These are phyloP conservation scores for Colostygia pectinataria DNA, from an alignment of 2,888 invertebrate species.

Conservation along the genomic window DNA sequence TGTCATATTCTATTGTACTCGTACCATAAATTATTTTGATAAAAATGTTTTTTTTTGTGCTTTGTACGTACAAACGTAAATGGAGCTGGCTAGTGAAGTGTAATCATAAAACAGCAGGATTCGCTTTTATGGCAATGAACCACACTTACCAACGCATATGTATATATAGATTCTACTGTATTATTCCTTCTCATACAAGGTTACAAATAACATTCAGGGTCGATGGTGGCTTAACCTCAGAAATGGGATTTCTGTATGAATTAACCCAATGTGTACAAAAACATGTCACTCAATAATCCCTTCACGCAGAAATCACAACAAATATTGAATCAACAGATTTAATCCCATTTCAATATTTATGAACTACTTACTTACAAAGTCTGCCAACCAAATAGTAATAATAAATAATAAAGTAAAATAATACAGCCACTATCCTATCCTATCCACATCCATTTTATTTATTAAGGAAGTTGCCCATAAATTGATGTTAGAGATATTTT, in stretches of 20 bases:
- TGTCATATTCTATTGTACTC: no score
- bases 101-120: no score
- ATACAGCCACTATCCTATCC: background rate
- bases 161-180: background rate
- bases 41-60: no score
- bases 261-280: no score
- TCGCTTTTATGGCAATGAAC: no score
- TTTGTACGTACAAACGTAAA: no score
- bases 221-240: no score
- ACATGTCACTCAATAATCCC: no score
- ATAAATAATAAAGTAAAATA: conserved; percentile 15
- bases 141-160: no score
- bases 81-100: no score
- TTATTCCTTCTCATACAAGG: background rate
- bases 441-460: conserved; percentile 22
- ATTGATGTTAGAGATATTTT: conserved; percentile 27
- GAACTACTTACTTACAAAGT: background rate
- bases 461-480: conserved; percentile 32
- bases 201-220: background rate
- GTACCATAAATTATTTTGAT: no score
- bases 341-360: conserved; percentile 1
- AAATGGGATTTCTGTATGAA: no score
- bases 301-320: background rate
- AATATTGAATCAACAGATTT: background rate
- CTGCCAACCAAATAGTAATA: conserved; percentile 9